phyloP scores from a whole-genome alignment of 2,113 vertebrate genomes.

The Gymnorhina tibicen region DNA sequence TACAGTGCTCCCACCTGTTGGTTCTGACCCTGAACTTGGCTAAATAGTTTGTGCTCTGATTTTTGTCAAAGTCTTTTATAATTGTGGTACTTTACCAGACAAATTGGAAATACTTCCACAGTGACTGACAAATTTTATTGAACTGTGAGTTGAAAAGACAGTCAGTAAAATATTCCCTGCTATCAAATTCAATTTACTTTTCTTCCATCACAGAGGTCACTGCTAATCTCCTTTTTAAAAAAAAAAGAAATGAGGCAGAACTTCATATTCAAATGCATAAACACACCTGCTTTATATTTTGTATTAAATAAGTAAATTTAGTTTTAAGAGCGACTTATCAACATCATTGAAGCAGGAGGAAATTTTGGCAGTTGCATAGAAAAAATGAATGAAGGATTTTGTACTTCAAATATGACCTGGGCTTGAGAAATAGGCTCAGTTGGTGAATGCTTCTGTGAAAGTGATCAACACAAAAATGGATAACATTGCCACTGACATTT shows the following conservation, averaged over 20 bases:
- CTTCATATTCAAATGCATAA: constrained; percentile 3
- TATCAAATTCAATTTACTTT: constrained; percentile 6
- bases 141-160: neutral
- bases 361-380: neutral
- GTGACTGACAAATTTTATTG: neutral
- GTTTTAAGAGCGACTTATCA: neutral
- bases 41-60: neutral
- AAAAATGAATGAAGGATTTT: neutral
- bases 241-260: neutral
- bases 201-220: neutral
- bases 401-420: neutral
- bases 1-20: neutral
- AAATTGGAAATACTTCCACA: neutral
- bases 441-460: neutral
- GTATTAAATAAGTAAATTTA: neutral
- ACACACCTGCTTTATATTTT: neutral
- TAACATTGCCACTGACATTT: constrained; percentile 20
- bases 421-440: neutral
- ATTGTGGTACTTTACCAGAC: neutral
- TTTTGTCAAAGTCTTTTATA: neutral
- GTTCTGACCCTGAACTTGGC: neutral
- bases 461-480: constrained; percentile 17
- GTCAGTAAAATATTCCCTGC: neutral
- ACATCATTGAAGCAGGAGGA: neutral
- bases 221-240: neutral